phyloP scores from a whole-genome alignment of 2,113 vertebrate genomes.

The Ammodramus savannarum region DNA sequence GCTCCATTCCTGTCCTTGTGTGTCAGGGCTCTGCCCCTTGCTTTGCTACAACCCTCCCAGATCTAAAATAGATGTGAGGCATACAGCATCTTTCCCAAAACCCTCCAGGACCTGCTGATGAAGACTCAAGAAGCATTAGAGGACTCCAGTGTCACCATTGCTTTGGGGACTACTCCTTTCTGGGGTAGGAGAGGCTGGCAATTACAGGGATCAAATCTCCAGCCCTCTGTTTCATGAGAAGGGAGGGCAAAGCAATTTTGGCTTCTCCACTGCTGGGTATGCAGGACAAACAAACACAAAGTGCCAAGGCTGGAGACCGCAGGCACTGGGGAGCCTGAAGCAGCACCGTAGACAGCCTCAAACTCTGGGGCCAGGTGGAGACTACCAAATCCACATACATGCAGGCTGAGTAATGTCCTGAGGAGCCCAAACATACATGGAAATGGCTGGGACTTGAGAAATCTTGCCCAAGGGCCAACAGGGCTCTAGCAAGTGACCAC shows the following conservation, averaged over 20 bases:
- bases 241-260: slow-evolving; percentile 4
- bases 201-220: neutral
- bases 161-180: neutral
- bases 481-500: neutral
- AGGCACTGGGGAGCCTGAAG: neutral
- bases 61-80: fast-evolving
- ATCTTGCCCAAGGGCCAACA: neutral
- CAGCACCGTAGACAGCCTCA: neutral
- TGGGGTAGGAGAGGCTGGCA: neutral
- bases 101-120: neutral
- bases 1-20: neutral
- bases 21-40: neutral
- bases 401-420: neutral
- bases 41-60: neutral
- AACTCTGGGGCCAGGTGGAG: neutral
- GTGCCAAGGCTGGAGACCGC: neutral
- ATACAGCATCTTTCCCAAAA: neutral
- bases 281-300: neutral
- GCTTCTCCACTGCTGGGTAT: neutral
- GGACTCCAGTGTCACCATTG: neutral
- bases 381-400: fast-evolving
- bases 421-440: neutral
- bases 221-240: neutral
- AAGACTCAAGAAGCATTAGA: neutral
- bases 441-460: neutral